Evolutionary conservation across 2,113 vertebrate genomes (phyloP).

Genomic region (Pollimyrus isidori): DNA sequence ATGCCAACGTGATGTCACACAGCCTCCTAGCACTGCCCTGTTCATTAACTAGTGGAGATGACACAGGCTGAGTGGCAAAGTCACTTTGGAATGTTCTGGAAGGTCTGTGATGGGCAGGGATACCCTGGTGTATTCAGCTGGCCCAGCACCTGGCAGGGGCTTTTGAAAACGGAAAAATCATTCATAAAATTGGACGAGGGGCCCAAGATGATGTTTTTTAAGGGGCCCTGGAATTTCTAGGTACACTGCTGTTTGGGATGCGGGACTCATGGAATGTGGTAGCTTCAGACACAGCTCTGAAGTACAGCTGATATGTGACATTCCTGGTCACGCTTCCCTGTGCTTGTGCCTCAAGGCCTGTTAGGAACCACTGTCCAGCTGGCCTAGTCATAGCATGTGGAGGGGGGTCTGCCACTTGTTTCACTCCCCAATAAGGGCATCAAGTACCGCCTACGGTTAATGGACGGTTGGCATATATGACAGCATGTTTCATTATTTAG

Average conservation of each 20-base stretch:
- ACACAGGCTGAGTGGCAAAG: neutral
- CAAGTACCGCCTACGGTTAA: neutral
- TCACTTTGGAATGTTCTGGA: neutral
- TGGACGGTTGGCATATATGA: neutral
- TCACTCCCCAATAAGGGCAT: neutral
- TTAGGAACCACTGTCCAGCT: neutral
- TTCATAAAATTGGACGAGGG: neutral
- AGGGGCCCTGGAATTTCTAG: neutral
- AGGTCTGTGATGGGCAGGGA: neutral
- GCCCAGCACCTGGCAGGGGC: neutral
- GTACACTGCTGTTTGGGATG: neutral
- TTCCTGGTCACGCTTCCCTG: neutral
- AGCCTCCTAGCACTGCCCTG: neutral
- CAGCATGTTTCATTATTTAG: neutral
- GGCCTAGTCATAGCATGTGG: neutral
- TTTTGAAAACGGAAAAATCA: neutral
- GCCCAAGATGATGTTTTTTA: neutral
- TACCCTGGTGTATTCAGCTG: neutral
- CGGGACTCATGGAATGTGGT: neutral
- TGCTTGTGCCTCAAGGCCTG: neutral
- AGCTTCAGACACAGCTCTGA: neutral
- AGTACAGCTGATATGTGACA: neutral
- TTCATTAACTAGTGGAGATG: neutral
- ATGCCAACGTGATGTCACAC: neutral
- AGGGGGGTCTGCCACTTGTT: neutral